These are phyloP conservation scores for Molorchus minor DNA, from an alignment of 2,888 invertebrate genomes.

Conservation along the genomic window DNA sequence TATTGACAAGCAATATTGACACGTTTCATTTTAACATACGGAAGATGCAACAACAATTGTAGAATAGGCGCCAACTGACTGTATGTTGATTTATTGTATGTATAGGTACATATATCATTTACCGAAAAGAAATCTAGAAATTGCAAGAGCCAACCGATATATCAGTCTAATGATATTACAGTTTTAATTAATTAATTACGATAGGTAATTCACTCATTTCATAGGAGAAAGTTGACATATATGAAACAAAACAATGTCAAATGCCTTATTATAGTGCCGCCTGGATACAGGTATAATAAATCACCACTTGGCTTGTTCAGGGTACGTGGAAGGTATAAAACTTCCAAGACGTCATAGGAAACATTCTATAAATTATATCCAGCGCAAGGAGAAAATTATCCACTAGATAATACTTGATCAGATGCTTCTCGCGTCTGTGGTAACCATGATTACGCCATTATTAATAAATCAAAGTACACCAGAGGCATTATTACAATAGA, in stretches of 20 bases:
- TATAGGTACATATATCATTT: too few relatives aligned
- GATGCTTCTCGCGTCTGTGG: conserved; percentile 36
- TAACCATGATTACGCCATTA: conserved; percentile 34
- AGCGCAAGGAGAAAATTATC: conserved; percentile 40
- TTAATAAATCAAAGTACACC: conserved; percentile 34
- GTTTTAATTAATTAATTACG: conserved; percentile 30
- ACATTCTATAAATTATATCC: conserved; percentile 39
- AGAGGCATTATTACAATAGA: conserved; percentile 25
- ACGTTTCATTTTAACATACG: too few relatives aligned
- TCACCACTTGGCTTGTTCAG: conserved; percentile 26
- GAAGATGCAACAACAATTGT: too few relatives aligned
- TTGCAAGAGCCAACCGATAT: neutral
- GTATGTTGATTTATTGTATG: too few relatives aligned
- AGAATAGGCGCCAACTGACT: too few relatives aligned
- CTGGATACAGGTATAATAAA: conserved; percentile 38
- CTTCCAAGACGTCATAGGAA: conserved; percentile 31
- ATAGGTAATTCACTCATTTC: conserved; percentile 3
- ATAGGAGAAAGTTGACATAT: conserved; percentile 35
- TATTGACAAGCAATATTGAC: too few relatives aligned
- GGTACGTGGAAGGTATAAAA: conserved; percentile 33
- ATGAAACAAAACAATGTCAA: conserved; percentile 40
- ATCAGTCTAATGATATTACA: neutral
- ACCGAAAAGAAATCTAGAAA: too few relatives aligned
- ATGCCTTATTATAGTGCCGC: conserved; percentile 32
- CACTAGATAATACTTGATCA: conserved; percentile 38